Percentiles rank a stretch among this genome's conserved stretches.
Evolutionary conservation across 2,797 vertebrate genomes (phyloP).

Genomic region (Clarias fuscus): DNA sequence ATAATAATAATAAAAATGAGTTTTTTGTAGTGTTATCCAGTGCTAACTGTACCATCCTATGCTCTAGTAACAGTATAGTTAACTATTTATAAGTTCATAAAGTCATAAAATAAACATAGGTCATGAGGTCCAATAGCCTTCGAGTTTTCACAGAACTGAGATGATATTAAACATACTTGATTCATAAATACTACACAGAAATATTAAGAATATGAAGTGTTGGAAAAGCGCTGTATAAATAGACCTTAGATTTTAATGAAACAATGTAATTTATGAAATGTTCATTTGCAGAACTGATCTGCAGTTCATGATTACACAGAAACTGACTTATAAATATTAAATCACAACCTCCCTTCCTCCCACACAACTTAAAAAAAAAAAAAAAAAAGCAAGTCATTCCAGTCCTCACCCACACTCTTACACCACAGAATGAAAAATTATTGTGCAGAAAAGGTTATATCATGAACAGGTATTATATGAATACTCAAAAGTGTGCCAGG

Average conservation of each 20-base stretch:
- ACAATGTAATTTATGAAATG: background rate
- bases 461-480: background rate
- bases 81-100: background rate
- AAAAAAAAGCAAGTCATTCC: background rate
- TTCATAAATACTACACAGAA: conserved; percentile 27
- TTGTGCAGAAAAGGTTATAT: background rate
- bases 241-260: background rate
- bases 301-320: background rate
- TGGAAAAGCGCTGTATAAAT: background rate
- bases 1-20: too few relatives aligned
- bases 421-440: background rate
- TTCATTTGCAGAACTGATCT: background rate
- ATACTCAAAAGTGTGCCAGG: background rate
- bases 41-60: background rate
- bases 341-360: background rate
- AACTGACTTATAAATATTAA: background rate
- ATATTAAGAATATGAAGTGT: background rate
- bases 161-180: conserved; percentile 15
- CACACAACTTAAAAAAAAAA: background rate
- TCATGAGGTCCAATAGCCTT: background rate
- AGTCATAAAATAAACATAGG: background rate
- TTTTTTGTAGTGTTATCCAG: background rate
- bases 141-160: conserved; percentile 9
- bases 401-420: background rate
- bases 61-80: background rate